Conservation (phyloP, 2,113 vertebrate genomes). For the Corythoichthys haematopterus region DNA sequence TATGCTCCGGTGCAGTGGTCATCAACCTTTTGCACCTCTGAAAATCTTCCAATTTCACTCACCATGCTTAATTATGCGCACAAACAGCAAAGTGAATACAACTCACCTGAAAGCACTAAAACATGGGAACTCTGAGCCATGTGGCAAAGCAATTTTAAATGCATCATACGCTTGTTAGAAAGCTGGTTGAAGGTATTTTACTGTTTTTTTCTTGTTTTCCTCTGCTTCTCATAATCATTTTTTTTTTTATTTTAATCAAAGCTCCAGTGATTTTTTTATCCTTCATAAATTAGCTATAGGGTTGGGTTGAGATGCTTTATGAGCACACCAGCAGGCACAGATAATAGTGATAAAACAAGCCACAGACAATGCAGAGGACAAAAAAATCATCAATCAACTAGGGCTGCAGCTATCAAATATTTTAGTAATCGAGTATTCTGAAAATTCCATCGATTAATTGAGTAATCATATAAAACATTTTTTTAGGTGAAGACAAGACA, state of each 20-base stretch:
- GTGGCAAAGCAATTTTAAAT: not conserved
- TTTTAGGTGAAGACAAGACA: too few species aligned
- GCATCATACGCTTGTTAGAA: not conserved
- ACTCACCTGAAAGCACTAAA: not conserved
- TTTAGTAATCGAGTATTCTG: too few species aligned
- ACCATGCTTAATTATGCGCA: not conserved
- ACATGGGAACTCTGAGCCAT: not conserved
- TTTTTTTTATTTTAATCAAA: not conserved
- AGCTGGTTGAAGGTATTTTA: not conserved
- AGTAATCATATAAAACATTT: too few species aligned
- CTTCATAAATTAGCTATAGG: not conserved
- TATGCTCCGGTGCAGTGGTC: not conserved
- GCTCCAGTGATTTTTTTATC: not conserved
- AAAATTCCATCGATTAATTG: too few species aligned
- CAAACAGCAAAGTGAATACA: not conserved
- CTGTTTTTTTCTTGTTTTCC: not conserved
- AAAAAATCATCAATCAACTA: too few species aligned
- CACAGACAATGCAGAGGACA: not conserved
- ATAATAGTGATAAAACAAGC: not conserved
- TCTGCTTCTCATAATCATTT: not conserved
- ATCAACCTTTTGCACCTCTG: constrained; percentile 2
- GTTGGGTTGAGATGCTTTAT: not conserved
- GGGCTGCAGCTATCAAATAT: too few species aligned
- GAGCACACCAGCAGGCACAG: not conserved
- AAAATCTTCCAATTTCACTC: constrained; percentile 5